A percentile compares a stretch with the other conserved stretches of the same genome.
Evolutionary conservation across 2,113 vertebrate species (phyloP).

Genomic region (Connochaetes taurinus): DNA sequence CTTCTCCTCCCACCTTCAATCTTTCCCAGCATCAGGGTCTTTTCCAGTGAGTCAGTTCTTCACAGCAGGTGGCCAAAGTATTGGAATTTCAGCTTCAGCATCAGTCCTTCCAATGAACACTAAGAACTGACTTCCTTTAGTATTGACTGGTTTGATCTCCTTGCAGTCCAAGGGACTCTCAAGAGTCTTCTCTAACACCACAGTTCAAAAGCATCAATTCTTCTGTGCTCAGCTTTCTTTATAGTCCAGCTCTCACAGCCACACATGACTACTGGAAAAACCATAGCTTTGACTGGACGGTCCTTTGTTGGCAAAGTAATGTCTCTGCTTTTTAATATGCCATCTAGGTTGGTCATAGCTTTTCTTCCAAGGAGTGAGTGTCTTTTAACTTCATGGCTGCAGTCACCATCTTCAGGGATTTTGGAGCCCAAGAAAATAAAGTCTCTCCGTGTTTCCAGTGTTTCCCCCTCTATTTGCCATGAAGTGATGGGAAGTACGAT

Average conservation of each 20-base stretch:
- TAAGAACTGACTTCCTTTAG: neutral
- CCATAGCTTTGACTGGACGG: neutral
- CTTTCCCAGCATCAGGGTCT: neutral
- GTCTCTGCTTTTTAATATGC: neutral
- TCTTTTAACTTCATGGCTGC: neutral
- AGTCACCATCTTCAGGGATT: neutral
- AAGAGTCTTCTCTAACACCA: neutral
- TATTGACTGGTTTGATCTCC: neutral
- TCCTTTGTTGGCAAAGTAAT: neutral
- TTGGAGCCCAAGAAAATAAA: neutral
- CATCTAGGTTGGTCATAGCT: neutral
- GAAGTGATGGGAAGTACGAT: neutral
- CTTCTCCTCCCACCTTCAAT: neutral
- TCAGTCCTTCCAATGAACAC: neutral
- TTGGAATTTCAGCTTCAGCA: neutral
- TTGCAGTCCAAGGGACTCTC: neutral
- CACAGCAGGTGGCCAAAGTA: neutral
- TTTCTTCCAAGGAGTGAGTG: neutral
- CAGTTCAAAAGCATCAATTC: neutral
- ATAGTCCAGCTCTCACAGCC: neutral
- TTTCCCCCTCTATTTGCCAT: neutral
- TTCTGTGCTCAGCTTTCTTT: neutral
- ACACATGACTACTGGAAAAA: neutral
- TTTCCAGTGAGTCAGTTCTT: neutral
- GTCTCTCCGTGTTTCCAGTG: neutral